Conservation (phyloP, 2,888 invertebrate genomes). For the Stictocephala bisonia region DNA sequence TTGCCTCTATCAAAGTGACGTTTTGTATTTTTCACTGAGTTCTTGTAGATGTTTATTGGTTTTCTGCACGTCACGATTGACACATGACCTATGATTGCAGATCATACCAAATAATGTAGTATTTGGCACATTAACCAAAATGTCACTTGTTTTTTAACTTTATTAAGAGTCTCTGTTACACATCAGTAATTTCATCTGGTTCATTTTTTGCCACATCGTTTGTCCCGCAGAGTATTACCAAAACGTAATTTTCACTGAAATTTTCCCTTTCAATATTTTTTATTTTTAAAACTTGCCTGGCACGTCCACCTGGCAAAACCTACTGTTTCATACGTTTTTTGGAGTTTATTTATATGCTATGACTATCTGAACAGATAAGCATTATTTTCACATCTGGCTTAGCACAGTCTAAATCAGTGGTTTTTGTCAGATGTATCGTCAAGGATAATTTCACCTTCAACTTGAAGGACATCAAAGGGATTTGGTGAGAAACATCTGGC, state of each 20-base stretch:
- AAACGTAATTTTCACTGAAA: neutral
- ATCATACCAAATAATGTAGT: no score
- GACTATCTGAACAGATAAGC: no score
- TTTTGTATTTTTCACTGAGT: slow-evolving; percentile 5
- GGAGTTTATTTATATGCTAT: neutral
- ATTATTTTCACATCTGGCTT: no score
- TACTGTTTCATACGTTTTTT: slow-evolving; percentile 4
- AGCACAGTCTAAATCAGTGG: no score
- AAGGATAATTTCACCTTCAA: no score
- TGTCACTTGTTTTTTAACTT: neutral
- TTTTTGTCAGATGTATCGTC: no score
- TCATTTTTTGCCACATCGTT: slow-evolving; percentile 15
- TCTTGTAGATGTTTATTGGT: slow-evolving; percentile 1
- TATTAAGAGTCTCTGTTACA: neutral
- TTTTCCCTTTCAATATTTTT: slow-evolving; percentile 1
- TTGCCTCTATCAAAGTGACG: slow-evolving; percentile 7
- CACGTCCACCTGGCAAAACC: neutral
- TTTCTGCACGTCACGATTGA: neutral
- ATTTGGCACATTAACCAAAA: neutral
- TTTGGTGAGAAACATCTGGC: no score
- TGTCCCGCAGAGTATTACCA: neutral
- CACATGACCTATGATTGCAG: slow-evolving; percentile 13
- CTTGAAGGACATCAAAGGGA: no score
- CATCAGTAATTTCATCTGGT: neutral
- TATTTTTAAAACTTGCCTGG: neutral